phyloP scores from a whole-genome alignment of 2,113 vertebrate species.

The Tachysurus fulvidraco region DNA sequence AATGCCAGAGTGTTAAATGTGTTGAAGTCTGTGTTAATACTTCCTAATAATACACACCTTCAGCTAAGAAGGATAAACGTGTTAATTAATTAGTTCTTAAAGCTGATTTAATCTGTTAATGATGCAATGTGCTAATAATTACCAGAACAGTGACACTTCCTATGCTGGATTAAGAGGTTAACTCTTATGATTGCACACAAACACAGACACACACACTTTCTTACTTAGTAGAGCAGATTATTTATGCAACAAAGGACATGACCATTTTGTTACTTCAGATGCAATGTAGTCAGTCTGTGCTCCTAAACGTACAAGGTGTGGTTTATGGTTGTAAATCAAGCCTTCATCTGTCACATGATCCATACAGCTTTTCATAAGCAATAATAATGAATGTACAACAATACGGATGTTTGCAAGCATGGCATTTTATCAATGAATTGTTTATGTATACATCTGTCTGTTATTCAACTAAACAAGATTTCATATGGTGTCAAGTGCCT shows the following conservation, averaged over 20 bases:
- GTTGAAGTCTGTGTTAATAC: neutral
- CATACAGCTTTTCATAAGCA: neutral
- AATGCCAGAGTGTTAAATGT: neutral
- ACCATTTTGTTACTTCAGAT: neutral
- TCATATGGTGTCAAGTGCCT: neutral
- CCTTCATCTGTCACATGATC: neutral
- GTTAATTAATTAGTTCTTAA: constrained; percentile 47
- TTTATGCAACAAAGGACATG: neutral
- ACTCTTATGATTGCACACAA: neutral
- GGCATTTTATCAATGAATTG: neutral
- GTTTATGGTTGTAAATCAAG: neutral
- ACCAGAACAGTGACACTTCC: neutral
- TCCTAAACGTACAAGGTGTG: neutral
- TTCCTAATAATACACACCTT: constrained; percentile 48
- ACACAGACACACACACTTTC: neutral
- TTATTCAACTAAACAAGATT: neutral
- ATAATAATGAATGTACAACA: neutral
- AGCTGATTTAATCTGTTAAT: constrained; percentile 39
- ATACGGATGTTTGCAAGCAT: neutral
- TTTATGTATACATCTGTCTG: neutral
- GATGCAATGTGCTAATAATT: constrained; percentile 13
- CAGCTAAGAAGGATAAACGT: constrained; percentile 45
- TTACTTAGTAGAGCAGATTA: neutral
- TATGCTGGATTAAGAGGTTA: neutral
- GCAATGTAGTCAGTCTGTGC: neutral